These are phyloP conservation scores for Premnoplex brunnescens DNA, from an alignment of 2,797 vertebrate genomes.

Conservation along the genomic window DNA sequence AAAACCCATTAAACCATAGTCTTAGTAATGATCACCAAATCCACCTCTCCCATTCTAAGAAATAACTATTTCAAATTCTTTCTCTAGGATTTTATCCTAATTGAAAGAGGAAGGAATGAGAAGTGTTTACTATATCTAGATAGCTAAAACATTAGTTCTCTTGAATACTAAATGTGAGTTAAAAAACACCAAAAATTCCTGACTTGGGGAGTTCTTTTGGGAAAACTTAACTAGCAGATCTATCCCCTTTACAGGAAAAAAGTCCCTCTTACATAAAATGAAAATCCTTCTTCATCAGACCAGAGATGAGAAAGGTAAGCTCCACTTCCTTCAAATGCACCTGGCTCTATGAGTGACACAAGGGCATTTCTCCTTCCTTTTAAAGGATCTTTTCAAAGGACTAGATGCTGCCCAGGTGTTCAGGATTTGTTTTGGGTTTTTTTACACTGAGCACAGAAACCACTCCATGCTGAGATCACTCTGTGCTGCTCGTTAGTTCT, in stretches of 20 bases:
- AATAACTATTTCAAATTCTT: background rate
- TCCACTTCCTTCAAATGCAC: background rate
- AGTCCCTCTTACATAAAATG: background rate
- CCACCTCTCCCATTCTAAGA: background rate
- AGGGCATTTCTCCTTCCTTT: background rate
- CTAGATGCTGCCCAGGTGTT: background rate
- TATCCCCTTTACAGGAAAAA: background rate
- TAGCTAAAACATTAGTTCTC: background rate
- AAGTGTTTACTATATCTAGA: background rate
- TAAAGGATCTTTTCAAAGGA: background rate
- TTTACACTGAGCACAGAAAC: background rate
- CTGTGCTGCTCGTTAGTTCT: background rate
- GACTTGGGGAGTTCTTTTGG: background rate
- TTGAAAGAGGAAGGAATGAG: background rate
- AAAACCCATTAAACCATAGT: background rate
- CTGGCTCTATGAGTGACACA: background rate
- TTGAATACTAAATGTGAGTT: background rate
- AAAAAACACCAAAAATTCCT: background rate
- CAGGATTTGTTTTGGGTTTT: background rate
- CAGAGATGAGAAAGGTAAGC: background rate
- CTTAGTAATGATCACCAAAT: background rate
- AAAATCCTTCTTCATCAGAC: background rate
- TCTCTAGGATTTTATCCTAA: background rate
- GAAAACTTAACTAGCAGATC: background rate
- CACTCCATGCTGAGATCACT: background rate